These are phyloP conservation scores for Ispidina picta DNA, from an alignment of 2,797 vertebrate genomes.

Conservation along the genomic window DNA sequence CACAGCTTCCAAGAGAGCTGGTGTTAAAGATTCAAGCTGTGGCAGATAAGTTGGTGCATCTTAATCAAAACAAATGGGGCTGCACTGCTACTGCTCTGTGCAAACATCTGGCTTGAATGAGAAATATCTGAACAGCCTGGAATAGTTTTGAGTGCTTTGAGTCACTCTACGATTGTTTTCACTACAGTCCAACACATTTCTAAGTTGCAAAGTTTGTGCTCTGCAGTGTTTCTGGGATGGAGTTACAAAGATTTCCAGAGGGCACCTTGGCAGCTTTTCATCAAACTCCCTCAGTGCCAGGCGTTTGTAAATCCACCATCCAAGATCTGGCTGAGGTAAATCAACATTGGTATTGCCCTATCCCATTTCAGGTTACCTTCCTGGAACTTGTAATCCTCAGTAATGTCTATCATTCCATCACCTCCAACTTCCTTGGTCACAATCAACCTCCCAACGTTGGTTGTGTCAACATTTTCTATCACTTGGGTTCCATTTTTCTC, in stretches of 20 bases:
- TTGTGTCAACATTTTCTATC: conserved; percentile 80
- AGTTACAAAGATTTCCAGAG: not conserved
- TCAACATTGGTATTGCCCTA: not conserved
- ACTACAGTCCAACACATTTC: not conserved
- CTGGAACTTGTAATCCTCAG: conserved; percentile 90
- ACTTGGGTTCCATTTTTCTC: conserved; percentile 83
- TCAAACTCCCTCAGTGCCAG: not conserved
- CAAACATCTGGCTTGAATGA: not conserved
- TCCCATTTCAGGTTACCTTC: conserved; percentile 82
- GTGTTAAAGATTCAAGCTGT: not conserved
- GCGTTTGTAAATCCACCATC: not conserved
- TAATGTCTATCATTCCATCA: conserved; percentile 84
- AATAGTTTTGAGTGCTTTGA: not conserved
- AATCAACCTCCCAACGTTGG: conserved; percentile 86
- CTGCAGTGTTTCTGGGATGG: not conserved
- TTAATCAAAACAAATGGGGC: not conserved
- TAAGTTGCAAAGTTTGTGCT: not conserved
- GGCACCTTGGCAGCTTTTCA: not conserved
- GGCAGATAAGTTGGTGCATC: not conserved
- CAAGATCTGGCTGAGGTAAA: not conserved
- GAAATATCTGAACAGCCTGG: not conserved
- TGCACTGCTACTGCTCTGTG: not conserved
- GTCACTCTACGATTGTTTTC: not conserved
- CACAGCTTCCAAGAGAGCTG: not conserved
- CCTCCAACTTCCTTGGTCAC: conserved; percentile 87